These are phyloP conservation scores for Halictus ligatus DNA, from an alignment of 2,888 invertebrate species.

Conservation along the genomic window DNA sequence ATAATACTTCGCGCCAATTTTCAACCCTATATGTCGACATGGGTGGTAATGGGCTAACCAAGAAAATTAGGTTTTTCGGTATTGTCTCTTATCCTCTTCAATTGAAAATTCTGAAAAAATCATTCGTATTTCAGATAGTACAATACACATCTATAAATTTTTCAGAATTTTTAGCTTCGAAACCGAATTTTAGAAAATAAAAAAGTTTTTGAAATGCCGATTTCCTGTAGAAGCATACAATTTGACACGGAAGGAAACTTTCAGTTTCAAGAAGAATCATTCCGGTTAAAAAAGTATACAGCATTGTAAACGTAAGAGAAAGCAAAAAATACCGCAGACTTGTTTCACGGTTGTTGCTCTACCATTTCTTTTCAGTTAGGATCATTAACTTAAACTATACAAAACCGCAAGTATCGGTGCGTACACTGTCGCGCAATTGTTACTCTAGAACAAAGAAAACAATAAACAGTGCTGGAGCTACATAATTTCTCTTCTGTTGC, in stretches of 20 bases:
- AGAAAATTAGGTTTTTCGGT: too few species aligned
- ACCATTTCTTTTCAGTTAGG: background rate
- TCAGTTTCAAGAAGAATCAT: background rate
- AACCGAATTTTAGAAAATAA: too few species aligned
- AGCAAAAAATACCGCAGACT: background rate
- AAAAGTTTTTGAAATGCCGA: too few species aligned
- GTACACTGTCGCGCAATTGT: background rate
- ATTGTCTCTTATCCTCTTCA: too few species aligned
- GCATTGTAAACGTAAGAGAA: background rate
- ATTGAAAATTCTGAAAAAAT: too few species aligned
- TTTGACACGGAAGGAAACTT: background rate
- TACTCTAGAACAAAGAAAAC: background rate
- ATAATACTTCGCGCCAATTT: too few species aligned
- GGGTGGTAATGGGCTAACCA: too few species aligned
- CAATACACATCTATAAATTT: too few species aligned
- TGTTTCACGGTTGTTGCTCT: conserved; percentile 1
- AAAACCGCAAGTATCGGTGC: background rate
- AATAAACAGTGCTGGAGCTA: background rate
- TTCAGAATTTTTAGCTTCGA: too few species aligned
- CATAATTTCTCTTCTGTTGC: background rate
- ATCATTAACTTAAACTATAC: background rate
- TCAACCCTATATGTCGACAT: too few species aligned
- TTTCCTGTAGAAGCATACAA: background rate
- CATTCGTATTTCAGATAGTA: too few species aligned
- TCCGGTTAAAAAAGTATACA: background rate